Base-by-base conservation (phyloP, 2,888 invertebrate genomes). In the Spatulosminthurus flaviceps region DNA sequence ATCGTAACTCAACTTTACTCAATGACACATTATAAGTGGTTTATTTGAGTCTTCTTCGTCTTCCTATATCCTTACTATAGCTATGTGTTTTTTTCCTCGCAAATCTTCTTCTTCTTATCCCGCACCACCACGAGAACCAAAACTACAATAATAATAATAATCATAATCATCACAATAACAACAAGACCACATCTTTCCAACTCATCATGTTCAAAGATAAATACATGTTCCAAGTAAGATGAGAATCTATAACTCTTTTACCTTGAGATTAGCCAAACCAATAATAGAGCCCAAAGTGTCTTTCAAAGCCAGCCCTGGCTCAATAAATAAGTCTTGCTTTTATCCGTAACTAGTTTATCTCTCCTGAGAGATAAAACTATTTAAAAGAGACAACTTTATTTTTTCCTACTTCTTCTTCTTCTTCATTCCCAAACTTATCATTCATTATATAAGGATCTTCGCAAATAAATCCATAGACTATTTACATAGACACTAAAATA, bases 11-110 rank as follows among this genome's bases (percentile, higher is more conserved):
- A 26, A 67, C n/a, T 29, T 67, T 29, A 67, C 67, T 28, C 26
- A 67, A 28, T 67, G 29, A n/a, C 29, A 72, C 71, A 72, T 72
- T 72, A 42, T 72, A 24, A 70, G 34, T 70, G 64, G 64, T n/a
- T 41, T n/a, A 29, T 42, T 29, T 69, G 21, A 29, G 29, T 29
- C 16, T 19, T 1, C n/a, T n/a, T n/a, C n/a, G n/a, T n/a, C n/a
- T n/a, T n/a, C n/a, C n/a, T n/a, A n/a, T n/a, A n/a, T n/a, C n/a
- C n/a, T n/a, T n/a, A n/a, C n/a, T n/a, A n/a, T n/a, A n/a, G n/a
- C n/a, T n/a, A n/a, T n/a, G n/a, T n/a, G n/a, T n/a, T 51, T 51
- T 51, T 51, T 19, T 51, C 29, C 29, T 4, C 70, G 29, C 26
- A 70, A 26, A 7, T 70, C 61, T 75, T 26, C 24, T 21, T 28